These are phyloP conservation scores for Rhyacophila evoluta DNA, from an alignment of 2,888 invertebrate genomes.

Conservation along the genomic window DNA sequence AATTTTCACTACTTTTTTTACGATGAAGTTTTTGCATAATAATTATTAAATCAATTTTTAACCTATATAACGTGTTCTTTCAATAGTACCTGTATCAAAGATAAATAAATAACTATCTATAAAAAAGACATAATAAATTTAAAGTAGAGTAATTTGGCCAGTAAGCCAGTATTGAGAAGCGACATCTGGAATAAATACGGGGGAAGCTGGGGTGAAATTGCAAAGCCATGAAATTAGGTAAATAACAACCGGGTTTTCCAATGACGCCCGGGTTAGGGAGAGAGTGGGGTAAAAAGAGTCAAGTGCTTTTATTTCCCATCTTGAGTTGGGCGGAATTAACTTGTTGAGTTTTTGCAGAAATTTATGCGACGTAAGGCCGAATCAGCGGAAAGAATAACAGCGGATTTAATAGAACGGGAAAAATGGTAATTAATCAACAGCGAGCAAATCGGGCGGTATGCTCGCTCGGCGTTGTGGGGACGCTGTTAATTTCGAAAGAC, in stretches of 20 bases:
- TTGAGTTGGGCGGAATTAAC: constrained; percentile 8
- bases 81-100: no score
- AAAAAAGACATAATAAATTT: no score
- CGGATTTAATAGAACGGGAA: neutral
- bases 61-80: no score
- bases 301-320: constrained; percentile 18
- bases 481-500: neutral
- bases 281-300: neutral
- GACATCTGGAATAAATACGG: neutral
- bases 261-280: neutral
- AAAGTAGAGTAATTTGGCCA: no score
- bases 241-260: constrained; percentile 22
- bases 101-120: no score
- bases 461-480: neutral
- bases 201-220: neutral
- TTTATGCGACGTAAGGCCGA: constrained; percentile 22
- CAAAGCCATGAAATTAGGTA: constrained; percentile 17
- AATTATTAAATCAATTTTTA: no score
- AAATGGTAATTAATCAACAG: constrained; percentile 23
- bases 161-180: neutral
- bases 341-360: neutral
- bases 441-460: neutral
- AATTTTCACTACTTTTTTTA: no score
- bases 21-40: no score
- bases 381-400: constrained; percentile 20